Conservation (phyloP, 2,113 vertebrate genomes). For the Propithecus coquereli region DNA sequence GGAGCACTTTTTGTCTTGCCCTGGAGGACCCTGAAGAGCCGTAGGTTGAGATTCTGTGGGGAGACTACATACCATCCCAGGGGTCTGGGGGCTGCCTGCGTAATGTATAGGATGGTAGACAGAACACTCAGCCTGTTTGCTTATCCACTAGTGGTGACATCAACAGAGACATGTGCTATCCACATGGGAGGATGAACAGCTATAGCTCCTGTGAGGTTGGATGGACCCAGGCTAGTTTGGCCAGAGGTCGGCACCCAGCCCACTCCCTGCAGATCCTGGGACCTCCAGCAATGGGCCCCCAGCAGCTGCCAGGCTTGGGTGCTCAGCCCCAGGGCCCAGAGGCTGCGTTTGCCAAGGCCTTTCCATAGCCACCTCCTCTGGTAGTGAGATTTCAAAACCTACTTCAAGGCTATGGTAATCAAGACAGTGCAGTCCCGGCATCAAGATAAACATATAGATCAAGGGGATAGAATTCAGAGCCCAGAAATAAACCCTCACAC, state of each 20-base stretch:
- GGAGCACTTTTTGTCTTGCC: background rate
- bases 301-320: background rate
- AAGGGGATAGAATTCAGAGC: background rate
- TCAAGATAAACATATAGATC: accelerated
- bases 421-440: background rate
- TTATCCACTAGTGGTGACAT: background rate
- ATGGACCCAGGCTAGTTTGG: background rate
- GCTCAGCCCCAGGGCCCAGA: accelerated
- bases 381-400: background rate
- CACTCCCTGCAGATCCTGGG: background rate
- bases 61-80: background rate
- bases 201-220: accelerated
- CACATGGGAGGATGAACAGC: accelerated
- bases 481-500: background rate
- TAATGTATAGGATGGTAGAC: accelerated
- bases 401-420: background rate
- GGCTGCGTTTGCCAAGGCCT: background rate
- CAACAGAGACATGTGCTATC: background rate
- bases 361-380: accelerated
- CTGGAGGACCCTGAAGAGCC: background rate
- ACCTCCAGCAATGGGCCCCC: accelerated
- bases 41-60: accelerated
- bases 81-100: background rate
- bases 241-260: background rate
- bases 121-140: background rate